These are phyloP conservation scores for Ostrea edulis DNA, from an alignment of 1,140 invertebrate genomes.

Conservation along the genomic window DNA sequence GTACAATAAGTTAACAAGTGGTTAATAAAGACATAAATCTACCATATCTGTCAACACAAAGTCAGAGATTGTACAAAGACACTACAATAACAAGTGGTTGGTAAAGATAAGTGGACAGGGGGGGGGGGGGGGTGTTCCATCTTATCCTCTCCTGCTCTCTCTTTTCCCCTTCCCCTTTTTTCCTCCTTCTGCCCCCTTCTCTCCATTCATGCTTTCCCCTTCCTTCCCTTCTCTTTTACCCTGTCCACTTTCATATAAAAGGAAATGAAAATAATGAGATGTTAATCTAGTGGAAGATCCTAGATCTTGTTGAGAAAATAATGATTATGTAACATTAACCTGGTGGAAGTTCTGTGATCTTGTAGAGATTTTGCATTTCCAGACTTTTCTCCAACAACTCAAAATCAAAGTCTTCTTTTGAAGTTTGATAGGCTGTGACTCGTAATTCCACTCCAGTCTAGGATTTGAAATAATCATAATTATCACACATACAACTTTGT, in stretches of 20 bases:
- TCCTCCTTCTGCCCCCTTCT: too few relatives aligned
- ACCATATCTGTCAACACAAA: background rate
- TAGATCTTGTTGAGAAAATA: background rate
- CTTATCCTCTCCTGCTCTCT: too few relatives aligned
- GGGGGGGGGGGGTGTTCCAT: too few relatives aligned
- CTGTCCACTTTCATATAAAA: too few relatives aligned
- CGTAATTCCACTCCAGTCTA: constrained; percentile 8
- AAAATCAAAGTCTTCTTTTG: constrained; percentile 33
- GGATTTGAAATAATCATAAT: background rate
- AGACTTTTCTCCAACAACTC: constrained; percentile 2
- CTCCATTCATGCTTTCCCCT: too few relatives aligned
- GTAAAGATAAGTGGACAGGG: too few relatives aligned
- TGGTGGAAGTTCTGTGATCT: background rate
- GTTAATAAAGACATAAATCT: too few relatives aligned
- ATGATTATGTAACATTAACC: background rate
- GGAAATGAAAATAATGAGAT: background rate
- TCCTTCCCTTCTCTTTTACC: too few relatives aligned
- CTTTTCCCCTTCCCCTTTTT: too few relatives aligned
- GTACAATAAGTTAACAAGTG: background rate
- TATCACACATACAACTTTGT: too few relatives aligned
- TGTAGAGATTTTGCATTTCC: constrained; percentile 13
- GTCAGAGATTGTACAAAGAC: background rate
- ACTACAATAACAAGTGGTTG: background rate
- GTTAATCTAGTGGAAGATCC: background rate
- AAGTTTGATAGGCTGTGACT: constrained; percentile 13